phyloP scores from a whole-genome alignment of 2,113 vertebrate species.

The Climacteris rufus region DNA sequence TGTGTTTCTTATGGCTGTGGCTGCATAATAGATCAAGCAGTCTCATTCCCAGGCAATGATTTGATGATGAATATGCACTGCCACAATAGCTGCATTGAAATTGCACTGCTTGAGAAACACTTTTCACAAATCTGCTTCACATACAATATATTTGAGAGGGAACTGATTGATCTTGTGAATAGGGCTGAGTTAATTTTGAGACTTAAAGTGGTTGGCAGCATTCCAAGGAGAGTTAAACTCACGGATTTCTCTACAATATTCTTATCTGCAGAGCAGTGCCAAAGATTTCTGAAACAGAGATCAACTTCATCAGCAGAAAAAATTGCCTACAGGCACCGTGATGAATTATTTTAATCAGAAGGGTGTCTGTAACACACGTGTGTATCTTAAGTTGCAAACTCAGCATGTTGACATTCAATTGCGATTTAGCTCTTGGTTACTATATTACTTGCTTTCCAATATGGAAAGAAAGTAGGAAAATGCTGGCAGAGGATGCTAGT shows the following conservation, averaged over 20 bases:
- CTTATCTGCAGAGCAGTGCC: neutral
- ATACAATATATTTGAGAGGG: neutral
- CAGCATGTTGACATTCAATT: neutral
- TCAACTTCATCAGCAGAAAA: neutral
- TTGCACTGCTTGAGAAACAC: neutral
- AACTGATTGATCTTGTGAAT: neutral
- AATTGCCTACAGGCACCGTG: neutral
- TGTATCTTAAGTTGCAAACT: neutral
- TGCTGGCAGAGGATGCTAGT: neutral
- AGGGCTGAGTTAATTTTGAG: neutral
- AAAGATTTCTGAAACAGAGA: neutral
- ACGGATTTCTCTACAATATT: neutral
- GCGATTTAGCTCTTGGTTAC: neutral
- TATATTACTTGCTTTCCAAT: neutral
- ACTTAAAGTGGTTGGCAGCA: neutral
- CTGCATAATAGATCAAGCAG: neutral
- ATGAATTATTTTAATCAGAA: slow-evolving; percentile 3
- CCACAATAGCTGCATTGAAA: neutral
- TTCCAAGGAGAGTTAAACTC: neutral
- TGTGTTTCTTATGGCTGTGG: neutral
- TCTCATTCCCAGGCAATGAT: neutral
- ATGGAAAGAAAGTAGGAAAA: neutral
- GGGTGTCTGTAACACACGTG: neutral
- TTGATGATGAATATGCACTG: neutral
- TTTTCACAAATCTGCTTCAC: neutral